Percentiles rank a stretch among this genome's conserved stretches.
phyloP scores from a whole-genome alignment of 1,140 invertebrate species.

The Ips nitidus region DNA sequence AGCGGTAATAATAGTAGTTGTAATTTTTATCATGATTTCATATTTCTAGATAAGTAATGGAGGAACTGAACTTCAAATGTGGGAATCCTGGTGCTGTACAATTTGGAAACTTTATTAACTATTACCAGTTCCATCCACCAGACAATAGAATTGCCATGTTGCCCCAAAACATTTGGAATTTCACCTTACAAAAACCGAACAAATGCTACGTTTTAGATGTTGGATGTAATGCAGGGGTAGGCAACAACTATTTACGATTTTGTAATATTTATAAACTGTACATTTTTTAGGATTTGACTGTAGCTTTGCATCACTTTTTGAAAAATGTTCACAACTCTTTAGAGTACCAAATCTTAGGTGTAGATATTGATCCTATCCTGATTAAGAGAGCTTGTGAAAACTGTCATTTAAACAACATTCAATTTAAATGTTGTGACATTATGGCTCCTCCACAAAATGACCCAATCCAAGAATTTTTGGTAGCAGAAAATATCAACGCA shows the following conservation, averaged over 20 bases:
- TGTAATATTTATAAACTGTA: slow-evolving; percentile 18
- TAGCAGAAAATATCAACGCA: slow-evolving; percentile 49
- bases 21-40: no score
- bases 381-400: slow-evolving; percentile 65
- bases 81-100: slow-evolving; percentile 73
- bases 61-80: slow-evolving; percentile 46
- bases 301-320: slow-evolving; percentile 60
- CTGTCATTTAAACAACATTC: slow-evolving; percentile 55
- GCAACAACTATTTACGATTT: slow-evolving; percentile 31
- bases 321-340: slow-evolving; percentile 48
- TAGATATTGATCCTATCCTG: slow-evolving; percentile 73
- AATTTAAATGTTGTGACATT: slow-evolving; percentile 65
- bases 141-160: slow-evolving; percentile 66
- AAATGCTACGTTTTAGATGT: slow-evolving; percentile 64
- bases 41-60: background rate
- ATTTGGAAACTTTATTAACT: slow-evolving; percentile 84
- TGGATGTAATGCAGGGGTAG: slow-evolving; percentile 77
- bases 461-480: slow-evolving; percentile 54
- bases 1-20: no score
- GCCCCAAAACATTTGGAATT: slow-evolving; percentile 61
- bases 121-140: slow-evolving; percentile 77
- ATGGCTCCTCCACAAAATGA: slow-evolving; percentile 53
- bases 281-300: slow-evolving; percentile 61
- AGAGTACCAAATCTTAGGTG: slow-evolving; percentile 62
- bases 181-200: slow-evolving; percentile 15